Conservation (phyloP, 2,113 vertebrate genomes). For the Bubo scandiacus region DNA sequence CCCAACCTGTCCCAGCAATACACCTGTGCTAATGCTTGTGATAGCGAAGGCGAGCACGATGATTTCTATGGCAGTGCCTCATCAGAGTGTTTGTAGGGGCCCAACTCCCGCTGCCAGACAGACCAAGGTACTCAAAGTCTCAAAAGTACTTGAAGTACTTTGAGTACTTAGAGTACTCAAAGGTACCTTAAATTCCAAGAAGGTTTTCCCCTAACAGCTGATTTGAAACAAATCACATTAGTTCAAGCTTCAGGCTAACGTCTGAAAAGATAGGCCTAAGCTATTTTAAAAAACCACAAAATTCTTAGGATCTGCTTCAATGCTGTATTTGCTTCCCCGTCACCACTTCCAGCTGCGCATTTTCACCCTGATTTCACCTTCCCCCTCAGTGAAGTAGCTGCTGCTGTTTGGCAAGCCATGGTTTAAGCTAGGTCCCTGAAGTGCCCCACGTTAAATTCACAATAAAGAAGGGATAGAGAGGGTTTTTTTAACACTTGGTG, state of each 20-base stretch:
- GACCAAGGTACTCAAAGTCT: background rate
- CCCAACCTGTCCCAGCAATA: background rate
- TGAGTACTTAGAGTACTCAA: background rate
- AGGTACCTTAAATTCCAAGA: background rate
- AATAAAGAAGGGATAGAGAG: background rate
- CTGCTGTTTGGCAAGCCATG: background rate
- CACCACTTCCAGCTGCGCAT: background rate
- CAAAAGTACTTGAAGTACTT: background rate
- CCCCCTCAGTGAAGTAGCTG: background rate
- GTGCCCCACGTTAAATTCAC: background rate
- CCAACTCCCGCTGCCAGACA: background rate
- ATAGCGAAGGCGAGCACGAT: rapidly evolving
- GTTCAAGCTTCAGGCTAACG: background rate
- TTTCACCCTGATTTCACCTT: background rate
- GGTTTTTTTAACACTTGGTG: background rate
- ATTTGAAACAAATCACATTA: background rate
- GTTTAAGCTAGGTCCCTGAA: background rate
- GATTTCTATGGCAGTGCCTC: background rate
- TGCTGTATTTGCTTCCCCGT: background rate
- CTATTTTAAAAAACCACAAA: background rate
- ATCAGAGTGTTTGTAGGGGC: background rate
- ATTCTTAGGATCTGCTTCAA: background rate
- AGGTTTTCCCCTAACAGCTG: background rate
- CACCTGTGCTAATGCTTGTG: background rate
- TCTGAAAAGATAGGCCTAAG: background rate